These are phyloP conservation scores for Falcaria lacertinaria DNA, from an alignment of 2,888 invertebrate species.

Conservation along the genomic window DNA sequence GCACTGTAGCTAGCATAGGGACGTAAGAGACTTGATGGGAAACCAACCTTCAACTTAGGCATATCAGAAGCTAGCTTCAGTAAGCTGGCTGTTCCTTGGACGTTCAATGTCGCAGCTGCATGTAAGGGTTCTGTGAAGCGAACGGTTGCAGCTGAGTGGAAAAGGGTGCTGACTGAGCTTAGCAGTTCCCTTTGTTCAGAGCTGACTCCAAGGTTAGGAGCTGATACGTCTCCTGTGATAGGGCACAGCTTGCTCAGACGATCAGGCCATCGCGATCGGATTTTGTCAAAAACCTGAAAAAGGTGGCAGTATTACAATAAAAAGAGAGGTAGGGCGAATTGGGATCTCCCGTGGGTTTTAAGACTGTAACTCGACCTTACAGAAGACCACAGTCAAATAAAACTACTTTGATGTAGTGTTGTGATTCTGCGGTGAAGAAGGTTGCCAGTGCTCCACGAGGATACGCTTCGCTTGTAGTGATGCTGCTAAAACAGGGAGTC, in stretches of 20 bases:
- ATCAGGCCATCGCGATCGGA: slow-evolving; percentile 82
- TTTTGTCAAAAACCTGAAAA: slow-evolving; percentile 83
- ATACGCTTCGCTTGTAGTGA: no score
- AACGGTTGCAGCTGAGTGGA: slow-evolving; percentile 98
- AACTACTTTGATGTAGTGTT: no score
- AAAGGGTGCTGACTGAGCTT: slow-evolving; percentile 88
- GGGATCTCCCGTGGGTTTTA: no score
- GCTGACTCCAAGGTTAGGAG: slow-evolving; percentile 85
- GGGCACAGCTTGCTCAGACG: slow-evolving; percentile 84
- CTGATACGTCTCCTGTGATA: slow-evolving; percentile 87
- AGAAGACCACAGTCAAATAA: no score
- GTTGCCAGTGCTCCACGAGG: no score
- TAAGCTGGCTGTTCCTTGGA: slow-evolving; percentile 91
- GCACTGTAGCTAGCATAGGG: no score
- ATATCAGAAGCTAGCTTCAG: slow-evolving; percentile 91
- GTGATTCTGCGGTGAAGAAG: no score
- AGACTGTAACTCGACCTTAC: no score
- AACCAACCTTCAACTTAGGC: slow-evolving; percentile 83
- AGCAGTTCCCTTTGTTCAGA: slow-evolving; percentile 82
- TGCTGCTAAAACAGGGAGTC: no score
- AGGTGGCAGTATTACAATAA: neutral
- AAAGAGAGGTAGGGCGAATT: neutral
- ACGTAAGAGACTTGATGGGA: neutral
- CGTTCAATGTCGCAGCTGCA: slow-evolving; percentile 92
- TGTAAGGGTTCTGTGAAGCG: slow-evolving; percentile 95